These are phyloP conservation scores for Incurvaria masculella DNA, from an alignment of 2,888 invertebrate species.

Conservation along the genomic window DNA sequence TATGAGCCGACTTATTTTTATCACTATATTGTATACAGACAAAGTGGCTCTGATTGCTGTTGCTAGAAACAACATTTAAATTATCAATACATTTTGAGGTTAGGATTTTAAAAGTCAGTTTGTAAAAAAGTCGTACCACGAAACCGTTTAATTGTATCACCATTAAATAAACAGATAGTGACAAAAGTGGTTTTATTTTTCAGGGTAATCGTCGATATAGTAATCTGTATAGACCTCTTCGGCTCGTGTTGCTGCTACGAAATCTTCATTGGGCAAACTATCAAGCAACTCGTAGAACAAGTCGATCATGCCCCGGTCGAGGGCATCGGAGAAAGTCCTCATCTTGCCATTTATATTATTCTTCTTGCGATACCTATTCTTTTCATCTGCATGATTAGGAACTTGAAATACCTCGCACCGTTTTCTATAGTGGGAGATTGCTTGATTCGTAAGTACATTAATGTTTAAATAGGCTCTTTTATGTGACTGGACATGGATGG, in stretches of 20 bases:
- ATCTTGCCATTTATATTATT: slow-evolving; percentile 27
- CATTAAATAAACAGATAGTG: too few relatives aligned
- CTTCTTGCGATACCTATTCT: slow-evolving; percentile 24
- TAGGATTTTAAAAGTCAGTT: too few relatives aligned
- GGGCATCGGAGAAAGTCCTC: slow-evolving; percentile 8
- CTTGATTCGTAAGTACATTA: slow-evolving; percentile 34
- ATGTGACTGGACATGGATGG: too few relatives aligned
- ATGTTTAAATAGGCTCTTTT: not conserved
- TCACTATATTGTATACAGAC: too few relatives aligned
- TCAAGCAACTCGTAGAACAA: slow-evolving; percentile 33
- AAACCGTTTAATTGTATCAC: too few relatives aligned
- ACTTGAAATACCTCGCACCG: slow-evolving; percentile 31
- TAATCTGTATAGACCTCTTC: slow-evolving; percentile 27
- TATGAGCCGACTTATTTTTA: too few relatives aligned
- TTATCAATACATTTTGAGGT: too few relatives aligned
- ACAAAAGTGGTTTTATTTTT: too few relatives aligned
- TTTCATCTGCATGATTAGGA: slow-evolving; percentile 28
- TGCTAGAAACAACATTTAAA: too few relatives aligned
- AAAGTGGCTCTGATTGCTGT: too few relatives aligned
- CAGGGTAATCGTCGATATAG: slow-evolving; percentile 31
- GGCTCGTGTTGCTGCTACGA: slow-evolving; percentile 36
- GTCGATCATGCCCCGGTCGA: not conserved
- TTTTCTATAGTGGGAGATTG: slow-evolving; percentile 31
- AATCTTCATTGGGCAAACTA: slow-evolving; percentile 32
- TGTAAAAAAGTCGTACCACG: too few relatives aligned